Evolutionary conservation across 2,797 vertebrate genomes (phyloP).

Genomic region (Amazona finschi): DNA sequence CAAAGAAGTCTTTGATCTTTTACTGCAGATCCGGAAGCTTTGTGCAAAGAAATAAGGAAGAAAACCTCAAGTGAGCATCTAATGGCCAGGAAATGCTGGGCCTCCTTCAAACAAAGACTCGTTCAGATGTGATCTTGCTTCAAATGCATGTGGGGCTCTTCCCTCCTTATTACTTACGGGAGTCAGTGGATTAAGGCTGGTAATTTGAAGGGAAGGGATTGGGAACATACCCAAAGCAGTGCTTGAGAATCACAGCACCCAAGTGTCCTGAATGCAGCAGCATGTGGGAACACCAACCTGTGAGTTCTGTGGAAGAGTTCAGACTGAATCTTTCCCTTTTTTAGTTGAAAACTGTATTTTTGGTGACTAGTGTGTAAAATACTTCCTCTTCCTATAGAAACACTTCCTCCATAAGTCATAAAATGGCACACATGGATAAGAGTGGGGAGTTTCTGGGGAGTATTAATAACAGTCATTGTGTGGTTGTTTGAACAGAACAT

Average conservation of each 20-base stretch:
- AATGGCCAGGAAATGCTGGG: neutral
- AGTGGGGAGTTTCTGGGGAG: neutral
- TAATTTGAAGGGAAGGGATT: neutral
- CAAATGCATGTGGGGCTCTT: neutral
- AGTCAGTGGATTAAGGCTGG: neutral
- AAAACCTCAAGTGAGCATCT: neutral
- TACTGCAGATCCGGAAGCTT: neutral
- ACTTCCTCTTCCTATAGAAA: neutral
- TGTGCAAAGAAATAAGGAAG: neutral
- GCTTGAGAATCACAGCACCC: neutral
- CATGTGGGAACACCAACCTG: accelerated
- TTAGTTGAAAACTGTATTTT: neutral
- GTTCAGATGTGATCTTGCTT: neutral
- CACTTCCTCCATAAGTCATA: neutral
- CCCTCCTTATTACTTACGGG: neutral
- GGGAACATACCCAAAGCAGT: neutral
- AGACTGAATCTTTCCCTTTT: neutral
- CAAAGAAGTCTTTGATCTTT: neutral
- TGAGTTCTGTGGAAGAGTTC: neutral
- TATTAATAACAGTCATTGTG: neutral
- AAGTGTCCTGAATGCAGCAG: neutral
- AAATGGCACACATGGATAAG: neutral
- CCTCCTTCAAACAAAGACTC: neutral
- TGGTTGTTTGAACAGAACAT: neutral
- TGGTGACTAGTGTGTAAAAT: neutral